Base-by-base conservation (phyloP, 2,113 vertebrate genomes). In the Corythaeola cristata region DNA sequence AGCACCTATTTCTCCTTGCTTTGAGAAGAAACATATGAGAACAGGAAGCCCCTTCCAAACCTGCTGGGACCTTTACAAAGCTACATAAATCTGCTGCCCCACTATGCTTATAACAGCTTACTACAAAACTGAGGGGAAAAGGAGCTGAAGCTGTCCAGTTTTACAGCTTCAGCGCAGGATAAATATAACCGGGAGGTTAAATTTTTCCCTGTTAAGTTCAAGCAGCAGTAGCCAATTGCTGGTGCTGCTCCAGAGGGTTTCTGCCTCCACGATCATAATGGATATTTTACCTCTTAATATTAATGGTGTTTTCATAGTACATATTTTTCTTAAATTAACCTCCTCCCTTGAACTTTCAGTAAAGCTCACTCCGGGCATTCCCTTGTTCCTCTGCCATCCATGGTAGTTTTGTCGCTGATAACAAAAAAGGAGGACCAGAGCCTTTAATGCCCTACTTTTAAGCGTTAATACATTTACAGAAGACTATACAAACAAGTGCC, bases 401-500 rank as follows among this genome's bases (percentile, higher is more conserved):
- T 7, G 47, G 41, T 72, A 33, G 28, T 47, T 96, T 95, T 95
- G 69, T 49, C 44, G 93, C 77, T 92, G 41, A 95, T 13, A 30
- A 94, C 56, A 94, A 76, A 50, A 62, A 63, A 80, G 47, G 32
- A 88, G 60, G 49, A 94, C 27, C 56, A 88, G 52, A 96, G 47
- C 83, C 35, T 92, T 96, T 96, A 93, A 94, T 92, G 55, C 93
- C 91, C 93, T 92, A 68, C 73, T 86, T 92, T 90, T 23, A 85
- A 53, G 21, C 37, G 37, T 62, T 78, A 80, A 80, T 71, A 88
- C 88, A 96, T 91, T 78, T 60, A 96, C 58, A 97, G 91, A 94
- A 88, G 80, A 86, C 76, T 97, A 63, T 26, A 94, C 64, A 93
- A 97, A 94, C 85, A 94, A 93, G 95, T 1, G 8, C 83, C n/a